Conservation (phyloP, 2,888 invertebrate genomes). For the Conops quadrifasciatus region DNA sequence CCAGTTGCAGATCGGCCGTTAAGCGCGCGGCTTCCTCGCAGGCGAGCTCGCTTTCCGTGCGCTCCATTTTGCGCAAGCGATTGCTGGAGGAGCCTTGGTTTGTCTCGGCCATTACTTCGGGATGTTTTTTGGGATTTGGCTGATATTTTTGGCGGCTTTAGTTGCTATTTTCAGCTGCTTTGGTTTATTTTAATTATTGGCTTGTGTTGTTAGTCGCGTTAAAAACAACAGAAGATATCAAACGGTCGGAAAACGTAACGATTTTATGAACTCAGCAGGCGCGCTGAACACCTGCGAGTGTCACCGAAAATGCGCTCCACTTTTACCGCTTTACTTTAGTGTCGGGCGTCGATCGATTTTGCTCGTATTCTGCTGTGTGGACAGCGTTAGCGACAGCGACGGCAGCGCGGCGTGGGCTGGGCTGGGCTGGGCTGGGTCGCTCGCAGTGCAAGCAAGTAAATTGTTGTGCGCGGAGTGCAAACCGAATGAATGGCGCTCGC, state of each 20-base stretch:
- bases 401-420: background rate
- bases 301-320: too few relatives aligned
- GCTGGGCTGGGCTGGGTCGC: background rate
- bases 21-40: conserved; percentile 84
- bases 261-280: too few relatives aligned
- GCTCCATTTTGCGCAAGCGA: conserved; percentile 66
- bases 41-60: conserved; percentile 86
- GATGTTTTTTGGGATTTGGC: background rate
- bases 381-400: conserved; percentile 12
- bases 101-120: conserved; percentile 53
- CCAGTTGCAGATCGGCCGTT: conserved; percentile 70
- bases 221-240: too few relatives aligned
- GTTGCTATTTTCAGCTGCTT: background rate
- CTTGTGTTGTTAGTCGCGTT: too few relatives aligned
- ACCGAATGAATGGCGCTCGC: background rate
- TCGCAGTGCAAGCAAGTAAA: background rate
- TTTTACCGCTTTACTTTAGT: too few relatives aligned
- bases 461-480: conserved; percentile 26
- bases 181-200: too few relatives aligned
- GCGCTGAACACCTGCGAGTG: too few relatives aligned
- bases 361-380: background rate
- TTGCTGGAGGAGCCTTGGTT: conserved; percentile 54
- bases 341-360: too few relatives aligned
- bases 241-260: too few relatives aligned
- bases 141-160: background rate